A percentile compares a stretch with the other conserved stretches of the same genome.
phyloP scores from a whole-genome alignment of 2,113 vertebrate genomes.

The Xiphias gladius region DNA sequence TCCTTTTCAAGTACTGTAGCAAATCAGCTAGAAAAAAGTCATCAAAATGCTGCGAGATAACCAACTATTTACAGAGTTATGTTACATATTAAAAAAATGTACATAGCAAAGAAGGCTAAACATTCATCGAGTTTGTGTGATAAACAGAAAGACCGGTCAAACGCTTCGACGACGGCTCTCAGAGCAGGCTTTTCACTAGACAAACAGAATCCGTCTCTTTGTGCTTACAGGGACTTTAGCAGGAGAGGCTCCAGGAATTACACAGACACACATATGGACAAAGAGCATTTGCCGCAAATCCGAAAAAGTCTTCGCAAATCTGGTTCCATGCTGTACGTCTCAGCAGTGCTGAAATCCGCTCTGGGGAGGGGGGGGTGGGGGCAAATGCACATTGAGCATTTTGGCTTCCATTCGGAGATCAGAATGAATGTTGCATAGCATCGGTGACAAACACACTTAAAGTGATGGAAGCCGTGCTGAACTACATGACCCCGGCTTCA shows the following conservation, averaged over 20 bases:
- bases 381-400: slow-evolving; percentile 65
- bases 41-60: slow-evolving; percentile 95
- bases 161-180: slow-evolving; percentile 63
- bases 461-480: slow-evolving; percentile 35
- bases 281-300: slow-evolving; percentile 71
- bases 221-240: slow-evolving; percentile 84
- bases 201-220: slow-evolving; percentile 79
- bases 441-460: slow-evolving; percentile 77
- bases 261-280: slow-evolving; percentile 72
- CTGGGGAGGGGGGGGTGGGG: slow-evolving; percentile 15
- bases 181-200: slow-evolving; percentile 75
- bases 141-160: slow-evolving; percentile 85
- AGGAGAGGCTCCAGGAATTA: slow-evolving; percentile 79
- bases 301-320: slow-evolving; percentile 71
- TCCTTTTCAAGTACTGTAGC: slow-evolving; percentile 94
- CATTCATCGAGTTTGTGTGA: slow-evolving; percentile 85
- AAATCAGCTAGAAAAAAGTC: slow-evolving; percentile 96
- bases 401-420: slow-evolving; percentile 86
- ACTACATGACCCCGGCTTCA: slow-evolving; percentile 29
- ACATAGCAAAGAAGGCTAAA: slow-evolving; percentile 90
- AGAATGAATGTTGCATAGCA: slow-evolving; percentile 93
- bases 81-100: slow-evolving; percentile 92
- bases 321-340: slow-evolving; percentile 83
- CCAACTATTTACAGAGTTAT: slow-evolving; percentile 93
- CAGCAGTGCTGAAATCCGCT: slow-evolving; percentile 83